These are phyloP conservation scores for Synanceia verrucosa DNA, from an alignment of 2,797 vertebrate genomes.

Conservation along the genomic window DNA sequence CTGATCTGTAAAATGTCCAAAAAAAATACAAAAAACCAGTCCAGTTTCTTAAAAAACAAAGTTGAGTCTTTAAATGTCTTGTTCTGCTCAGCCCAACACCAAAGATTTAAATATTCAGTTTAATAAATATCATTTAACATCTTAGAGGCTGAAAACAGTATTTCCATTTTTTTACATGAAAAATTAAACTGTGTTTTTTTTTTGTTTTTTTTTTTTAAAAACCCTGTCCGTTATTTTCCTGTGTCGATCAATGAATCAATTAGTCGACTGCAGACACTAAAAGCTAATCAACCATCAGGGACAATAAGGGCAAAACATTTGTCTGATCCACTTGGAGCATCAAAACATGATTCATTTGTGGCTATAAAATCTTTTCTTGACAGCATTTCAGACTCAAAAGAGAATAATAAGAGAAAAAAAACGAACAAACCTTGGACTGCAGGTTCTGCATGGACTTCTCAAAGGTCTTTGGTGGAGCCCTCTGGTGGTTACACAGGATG, in stretches of 20 bases:
- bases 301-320: too few relatives aligned
- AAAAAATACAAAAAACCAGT: neutral
- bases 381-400: too few relatives aligned
- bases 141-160: neutral
- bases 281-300: too few relatives aligned
- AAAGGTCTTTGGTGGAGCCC: conserved; percentile 97
- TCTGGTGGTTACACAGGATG: conserved; percentile 99
- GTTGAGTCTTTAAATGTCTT: neutral
- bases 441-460: conserved; percentile 99
- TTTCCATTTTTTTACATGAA: neutral
- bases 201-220: too few relatives aligned
- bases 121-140: too few relatives aligned
- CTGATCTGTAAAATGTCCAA: neutral
- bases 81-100: neutral
- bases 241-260: neutral
- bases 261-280: neutral
- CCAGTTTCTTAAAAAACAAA: neutral
- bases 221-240: neutral
- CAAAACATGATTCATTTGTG: neutral
- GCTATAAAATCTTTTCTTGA: neutral
- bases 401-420: too few relatives aligned
- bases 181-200: too few relatives aligned
- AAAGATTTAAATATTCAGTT: neutral
- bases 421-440: conserved; percentile 87
- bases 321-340: too few relatives aligned